These are phyloP conservation scores for Crotalus helleri DNA, from an alignment of 2,113 vertebrate genomes.

Conservation along the genomic window DNA sequence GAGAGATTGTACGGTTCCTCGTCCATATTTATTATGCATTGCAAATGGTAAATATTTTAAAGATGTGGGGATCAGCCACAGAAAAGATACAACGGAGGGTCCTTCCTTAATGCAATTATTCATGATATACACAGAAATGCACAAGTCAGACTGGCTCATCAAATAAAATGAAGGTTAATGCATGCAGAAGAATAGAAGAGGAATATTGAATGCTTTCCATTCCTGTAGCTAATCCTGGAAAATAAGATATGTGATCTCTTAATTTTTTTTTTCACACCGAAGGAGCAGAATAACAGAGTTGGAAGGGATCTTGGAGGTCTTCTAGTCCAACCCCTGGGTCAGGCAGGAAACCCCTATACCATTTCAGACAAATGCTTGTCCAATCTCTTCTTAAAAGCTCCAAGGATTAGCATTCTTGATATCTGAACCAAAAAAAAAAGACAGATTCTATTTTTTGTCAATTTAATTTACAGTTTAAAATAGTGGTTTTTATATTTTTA, in stretches of 20 bases:
- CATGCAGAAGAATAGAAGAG: conserved; percentile 69
- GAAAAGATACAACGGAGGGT: conserved; percentile 67
- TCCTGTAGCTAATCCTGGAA: conserved; percentile 57
- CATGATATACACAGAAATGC: conserved; percentile 72
- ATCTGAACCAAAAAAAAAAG: neutral
- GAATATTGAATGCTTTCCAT: conserved; percentile 57
- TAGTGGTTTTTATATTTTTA: neutral
- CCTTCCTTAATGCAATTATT: conserved; percentile 79
- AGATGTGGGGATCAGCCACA: conserved; percentile 22
- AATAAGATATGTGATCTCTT: conserved; percentile 61
- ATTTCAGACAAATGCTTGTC: neutral
- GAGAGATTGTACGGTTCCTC: conserved; percentile 62
- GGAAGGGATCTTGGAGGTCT: neutral
- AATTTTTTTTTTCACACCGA: neutral
- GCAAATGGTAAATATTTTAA: conserved; percentile 76
- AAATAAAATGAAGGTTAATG: conserved; percentile 80
- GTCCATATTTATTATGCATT: conserved; percentile 76
- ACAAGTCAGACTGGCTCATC: conserved; percentile 66
- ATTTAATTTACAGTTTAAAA: neutral
- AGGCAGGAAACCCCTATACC: neutral
- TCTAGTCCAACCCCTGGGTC: neutral
- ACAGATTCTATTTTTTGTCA: neutral
- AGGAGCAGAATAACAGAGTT: neutral
- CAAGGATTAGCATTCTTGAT: neutral
- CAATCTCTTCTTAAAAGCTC: neutral